Conservation (phyloP, 2,113 vertebrate genomes). For the Anarrhichthys ocellatus region DNA sequence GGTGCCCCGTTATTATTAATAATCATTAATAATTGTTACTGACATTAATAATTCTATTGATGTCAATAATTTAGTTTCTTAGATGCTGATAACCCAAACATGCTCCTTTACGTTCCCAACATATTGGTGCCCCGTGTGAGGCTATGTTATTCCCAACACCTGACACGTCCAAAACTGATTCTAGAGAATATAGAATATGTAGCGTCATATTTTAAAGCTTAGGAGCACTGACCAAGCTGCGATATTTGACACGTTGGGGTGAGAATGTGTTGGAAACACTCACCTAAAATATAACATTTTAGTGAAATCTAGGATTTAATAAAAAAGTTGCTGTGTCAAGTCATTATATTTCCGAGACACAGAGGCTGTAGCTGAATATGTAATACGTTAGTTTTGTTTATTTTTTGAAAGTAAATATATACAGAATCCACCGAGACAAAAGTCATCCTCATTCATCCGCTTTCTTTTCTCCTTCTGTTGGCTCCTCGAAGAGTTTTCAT, state of each 20-base stretch:
- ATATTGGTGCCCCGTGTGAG: no score
- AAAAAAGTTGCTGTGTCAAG: conserved; percentile 2
- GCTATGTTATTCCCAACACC: no score
- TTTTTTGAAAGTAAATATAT: conserved; percentile 37
- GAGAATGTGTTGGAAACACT: neutral
- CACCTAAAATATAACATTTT: neutral
- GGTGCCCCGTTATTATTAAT: no score
- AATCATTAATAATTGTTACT: no score
- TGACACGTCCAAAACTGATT: neutral
- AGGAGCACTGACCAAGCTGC: neutral
- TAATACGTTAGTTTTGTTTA: conserved; percentile 47
- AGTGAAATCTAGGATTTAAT: conserved; percentile 15
- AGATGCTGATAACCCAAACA: no score
- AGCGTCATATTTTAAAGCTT: neutral
- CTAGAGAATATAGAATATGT: neutral
- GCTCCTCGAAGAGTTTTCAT: conserved; percentile 47
- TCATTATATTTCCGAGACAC: conserved; percentile 12
- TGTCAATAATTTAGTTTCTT: no score
- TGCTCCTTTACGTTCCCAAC: no score
- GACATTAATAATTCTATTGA: no score
- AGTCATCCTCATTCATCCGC: conserved; percentile 29
- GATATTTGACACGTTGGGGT: neutral
- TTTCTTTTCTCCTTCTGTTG: conserved; percentile 36
- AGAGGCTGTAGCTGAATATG: conserved; percentile 44
- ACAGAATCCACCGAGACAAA: conserved; percentile 50